A percentile compares a stretch with the other conserved stretches of the same genome.
Conservation (phyloP, 2,888 invertebrate genomes). For the Netelia melanura region DNA sequence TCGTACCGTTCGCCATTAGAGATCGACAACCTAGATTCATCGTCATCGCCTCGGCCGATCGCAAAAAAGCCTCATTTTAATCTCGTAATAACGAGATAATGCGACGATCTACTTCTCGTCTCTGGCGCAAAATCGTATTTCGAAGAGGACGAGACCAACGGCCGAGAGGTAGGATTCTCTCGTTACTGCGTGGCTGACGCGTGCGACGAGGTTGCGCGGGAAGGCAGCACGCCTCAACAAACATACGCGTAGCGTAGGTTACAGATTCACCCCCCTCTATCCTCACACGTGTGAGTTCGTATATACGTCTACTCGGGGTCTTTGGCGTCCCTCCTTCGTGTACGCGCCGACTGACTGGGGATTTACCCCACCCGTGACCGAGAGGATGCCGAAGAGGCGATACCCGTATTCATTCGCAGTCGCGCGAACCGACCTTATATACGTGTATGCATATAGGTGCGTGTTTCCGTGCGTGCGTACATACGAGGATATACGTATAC, state of each 20-base stretch:
- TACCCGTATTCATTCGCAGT: neutral
- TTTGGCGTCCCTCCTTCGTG: slow-evolving; percentile 53
- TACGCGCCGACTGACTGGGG: slow-evolving; percentile 37
- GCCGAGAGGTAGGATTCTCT: neutral
- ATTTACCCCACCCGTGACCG: slow-evolving; percentile 43
- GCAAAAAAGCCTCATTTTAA: no score
- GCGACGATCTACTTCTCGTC: no score
- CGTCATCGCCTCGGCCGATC: no score
- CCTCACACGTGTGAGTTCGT: neutral
- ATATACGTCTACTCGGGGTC: no score
- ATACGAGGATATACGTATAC: neutral
- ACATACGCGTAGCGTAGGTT: slow-evolving; percentile 78
- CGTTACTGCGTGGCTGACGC: neutral
- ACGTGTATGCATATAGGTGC: neutral
- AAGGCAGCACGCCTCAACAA: slow-evolving; percentile 72
- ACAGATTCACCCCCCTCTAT: slow-evolving; percentile 72
- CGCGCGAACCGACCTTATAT: neutral
- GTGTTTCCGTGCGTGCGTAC: slow-evolving; percentile 1
- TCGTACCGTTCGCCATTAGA: neutral
- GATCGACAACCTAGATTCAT: neutral
- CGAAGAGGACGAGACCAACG: no score
- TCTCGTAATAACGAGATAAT: no score
- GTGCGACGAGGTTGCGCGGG: slow-evolving; percentile 40
- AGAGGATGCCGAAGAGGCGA: slow-evolving; percentile 8
- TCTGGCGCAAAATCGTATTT: no score